Conservation (phyloP, 2,797 vertebrate species). For the Alauda arvensis region DNA sequence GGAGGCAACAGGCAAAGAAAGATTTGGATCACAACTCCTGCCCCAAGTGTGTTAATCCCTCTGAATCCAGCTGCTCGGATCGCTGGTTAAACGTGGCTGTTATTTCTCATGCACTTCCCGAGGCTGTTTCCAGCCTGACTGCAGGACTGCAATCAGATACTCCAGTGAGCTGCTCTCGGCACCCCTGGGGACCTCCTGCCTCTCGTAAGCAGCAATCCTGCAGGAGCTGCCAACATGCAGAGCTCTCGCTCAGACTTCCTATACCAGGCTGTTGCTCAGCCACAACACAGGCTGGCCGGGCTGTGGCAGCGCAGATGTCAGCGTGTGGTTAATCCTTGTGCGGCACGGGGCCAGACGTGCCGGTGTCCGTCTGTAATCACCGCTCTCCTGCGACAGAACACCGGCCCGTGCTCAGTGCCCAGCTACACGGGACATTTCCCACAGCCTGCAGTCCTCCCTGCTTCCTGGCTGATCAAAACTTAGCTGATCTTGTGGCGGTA, state of each 20-base stretch:
- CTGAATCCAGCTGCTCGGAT: not conserved
- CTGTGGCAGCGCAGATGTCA: not conserved
- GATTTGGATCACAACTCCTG: not conserved
- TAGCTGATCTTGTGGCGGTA: not conserved
- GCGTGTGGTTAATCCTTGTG: not conserved
- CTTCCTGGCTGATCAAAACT: not conserved
- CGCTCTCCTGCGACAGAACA: not conserved
- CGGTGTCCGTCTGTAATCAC: not conserved
- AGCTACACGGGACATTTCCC: fast-evolving
- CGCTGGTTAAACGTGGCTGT: not conserved
- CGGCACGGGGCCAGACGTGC: not conserved
- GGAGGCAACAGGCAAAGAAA: not conserved
- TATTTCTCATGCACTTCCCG: not conserved
- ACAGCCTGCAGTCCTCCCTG: not conserved
- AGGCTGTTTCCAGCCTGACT: not conserved
- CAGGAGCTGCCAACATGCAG: not conserved
- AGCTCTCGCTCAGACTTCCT: constrained; percentile 16
- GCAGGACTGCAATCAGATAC: not conserved
- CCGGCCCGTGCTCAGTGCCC: not conserved
- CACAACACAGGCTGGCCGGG: constrained; percentile 1
- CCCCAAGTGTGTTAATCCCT: not conserved
- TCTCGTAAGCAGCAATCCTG: not conserved
- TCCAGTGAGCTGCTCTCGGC: not conserved
- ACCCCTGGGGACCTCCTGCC: constrained; percentile 13
- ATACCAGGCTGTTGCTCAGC: constrained; percentile 14